Conservation (phyloP, 2,888 invertebrate genomes). For the Dastarcus helophoroides region DNA sequence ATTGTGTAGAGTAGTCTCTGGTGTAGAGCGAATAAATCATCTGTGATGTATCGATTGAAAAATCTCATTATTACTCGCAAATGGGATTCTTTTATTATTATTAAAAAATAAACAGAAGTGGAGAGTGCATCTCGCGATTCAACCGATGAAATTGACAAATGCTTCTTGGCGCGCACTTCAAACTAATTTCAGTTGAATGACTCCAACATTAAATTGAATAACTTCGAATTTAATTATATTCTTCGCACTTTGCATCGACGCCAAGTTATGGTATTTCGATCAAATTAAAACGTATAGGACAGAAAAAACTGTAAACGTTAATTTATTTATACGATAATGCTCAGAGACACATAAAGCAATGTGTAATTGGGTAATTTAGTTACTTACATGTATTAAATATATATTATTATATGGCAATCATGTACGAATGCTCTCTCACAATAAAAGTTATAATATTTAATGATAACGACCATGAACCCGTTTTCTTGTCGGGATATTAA, state of each 20-base stretch:
- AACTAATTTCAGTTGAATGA: too few relatives aligned
- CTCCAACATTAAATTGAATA: too few relatives aligned
- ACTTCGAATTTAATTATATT: too few relatives aligned
- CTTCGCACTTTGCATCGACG: too few relatives aligned
- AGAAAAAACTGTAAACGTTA: too few relatives aligned
- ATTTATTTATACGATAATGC: too few relatives aligned
- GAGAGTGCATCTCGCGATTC: too few relatives aligned
- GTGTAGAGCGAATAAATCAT: slow-evolving; percentile 22
- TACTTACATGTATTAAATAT: slow-evolving; percentile 32
- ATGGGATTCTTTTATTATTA: slow-evolving; percentile 19
- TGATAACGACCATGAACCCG: slow-evolving; percentile 40
- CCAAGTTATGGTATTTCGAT: too few relatives aligned
- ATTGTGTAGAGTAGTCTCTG: too few relatives aligned
- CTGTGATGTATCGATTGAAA: slow-evolving; percentile 21
- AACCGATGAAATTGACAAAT: too few relatives aligned
- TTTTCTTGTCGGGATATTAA: slow-evolving; percentile 37
- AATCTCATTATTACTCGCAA: slow-evolving; percentile 18
- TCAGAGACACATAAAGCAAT: slow-evolving; percentile 24
- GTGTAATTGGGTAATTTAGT: slow-evolving; percentile 26
- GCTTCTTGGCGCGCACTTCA: too few relatives aligned
- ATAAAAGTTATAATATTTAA: slow-evolving; percentile 41
- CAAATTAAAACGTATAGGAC: too few relatives aligned
- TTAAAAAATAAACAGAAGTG: slow-evolving; percentile 12
- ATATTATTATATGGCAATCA: slow-evolving; percentile 37
- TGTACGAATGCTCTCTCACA: slow-evolving; percentile 32